Evolutionary conservation across 2,113 vertebrate genomes (phyloP).

Genomic region (Phocoena phocoena): DNA sequence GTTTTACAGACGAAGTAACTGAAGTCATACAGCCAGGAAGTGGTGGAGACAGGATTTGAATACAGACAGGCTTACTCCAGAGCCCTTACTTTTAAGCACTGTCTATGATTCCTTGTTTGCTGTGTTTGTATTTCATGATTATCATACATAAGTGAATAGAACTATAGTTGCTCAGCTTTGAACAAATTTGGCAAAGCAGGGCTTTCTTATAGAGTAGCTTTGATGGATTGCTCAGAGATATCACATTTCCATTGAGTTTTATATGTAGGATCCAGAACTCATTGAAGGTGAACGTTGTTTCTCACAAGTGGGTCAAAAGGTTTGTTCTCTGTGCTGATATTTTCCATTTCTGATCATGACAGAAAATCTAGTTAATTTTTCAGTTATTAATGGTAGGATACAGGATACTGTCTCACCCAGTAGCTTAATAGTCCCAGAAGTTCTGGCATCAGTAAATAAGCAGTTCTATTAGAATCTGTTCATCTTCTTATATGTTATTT

Average conservation of each 20-base stretch:
- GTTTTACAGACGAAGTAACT: background rate
- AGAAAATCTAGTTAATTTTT: background rate
- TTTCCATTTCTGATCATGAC: background rate
- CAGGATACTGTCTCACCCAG: background rate
- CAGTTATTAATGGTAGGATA: background rate
- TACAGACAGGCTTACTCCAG: background rate
- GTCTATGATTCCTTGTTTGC: background rate
- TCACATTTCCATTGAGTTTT: background rate
- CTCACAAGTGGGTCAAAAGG: background rate
- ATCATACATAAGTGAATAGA: background rate
- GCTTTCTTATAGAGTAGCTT: background rate
- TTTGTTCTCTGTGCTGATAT: background rate
- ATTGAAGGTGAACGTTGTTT: background rate
- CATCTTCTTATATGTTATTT: background rate
- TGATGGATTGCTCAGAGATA: background rate
- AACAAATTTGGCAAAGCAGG: background rate
- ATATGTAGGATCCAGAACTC: background rate
- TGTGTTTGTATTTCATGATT: background rate
- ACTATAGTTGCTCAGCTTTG: background rate
- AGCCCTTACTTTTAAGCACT: background rate
- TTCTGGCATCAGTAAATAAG: background rate
- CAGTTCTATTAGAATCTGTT: slow-evolving; percentile 11
- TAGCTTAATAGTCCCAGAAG: slow-evolving; percentile 32
- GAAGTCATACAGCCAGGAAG: background rate
- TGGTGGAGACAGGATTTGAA: background rate